A percentile compares a stretch with the other conserved stretches of the same genome.
phyloP scores from a whole-genome alignment of 2,888 invertebrate species.

The Lycocerus yunnanus region DNA sequence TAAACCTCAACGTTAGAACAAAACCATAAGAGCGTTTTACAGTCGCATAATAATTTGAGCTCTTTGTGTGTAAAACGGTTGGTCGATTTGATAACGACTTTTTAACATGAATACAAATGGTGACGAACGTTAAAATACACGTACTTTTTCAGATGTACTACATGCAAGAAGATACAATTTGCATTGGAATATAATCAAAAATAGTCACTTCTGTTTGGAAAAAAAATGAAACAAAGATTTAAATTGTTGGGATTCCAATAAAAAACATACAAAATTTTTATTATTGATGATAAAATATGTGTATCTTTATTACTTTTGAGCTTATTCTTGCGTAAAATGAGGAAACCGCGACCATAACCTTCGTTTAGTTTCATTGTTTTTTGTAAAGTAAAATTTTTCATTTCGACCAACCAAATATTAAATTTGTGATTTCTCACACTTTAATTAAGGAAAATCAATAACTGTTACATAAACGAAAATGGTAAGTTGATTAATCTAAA shows the following conservation, averaged over 20 bases:
- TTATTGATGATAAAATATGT: not conserved
- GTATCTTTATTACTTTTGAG: not conserved
- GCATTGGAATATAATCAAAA: not conserved
- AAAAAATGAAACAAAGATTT: not conserved
- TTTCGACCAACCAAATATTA: not conserved
- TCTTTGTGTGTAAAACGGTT: not conserved
- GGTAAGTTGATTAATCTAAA: not conserved
- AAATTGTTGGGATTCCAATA: not conserved
- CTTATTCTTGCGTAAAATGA: slow-evolving; percentile 5
- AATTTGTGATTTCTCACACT: not conserved
- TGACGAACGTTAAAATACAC: not conserved
- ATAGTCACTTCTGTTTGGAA: not conserved
- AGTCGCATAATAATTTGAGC: not conserved
- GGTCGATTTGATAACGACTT: not conserved
- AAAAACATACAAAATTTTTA: not conserved
- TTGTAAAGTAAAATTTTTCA: not conserved
- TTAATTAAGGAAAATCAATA: not conserved
- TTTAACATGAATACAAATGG: not conserved
- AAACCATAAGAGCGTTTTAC: not conserved
- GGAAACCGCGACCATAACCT: not conserved
- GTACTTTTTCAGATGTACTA: not conserved
- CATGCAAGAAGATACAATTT: not conserved
- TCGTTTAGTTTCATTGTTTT: not conserved
- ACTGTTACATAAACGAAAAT: not conserved
- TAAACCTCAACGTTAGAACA: not conserved